These are phyloP conservation scores for Hydriomena furcata DNA, from an alignment of 2,888 invertebrate genomes.

Conservation along the genomic window DNA sequence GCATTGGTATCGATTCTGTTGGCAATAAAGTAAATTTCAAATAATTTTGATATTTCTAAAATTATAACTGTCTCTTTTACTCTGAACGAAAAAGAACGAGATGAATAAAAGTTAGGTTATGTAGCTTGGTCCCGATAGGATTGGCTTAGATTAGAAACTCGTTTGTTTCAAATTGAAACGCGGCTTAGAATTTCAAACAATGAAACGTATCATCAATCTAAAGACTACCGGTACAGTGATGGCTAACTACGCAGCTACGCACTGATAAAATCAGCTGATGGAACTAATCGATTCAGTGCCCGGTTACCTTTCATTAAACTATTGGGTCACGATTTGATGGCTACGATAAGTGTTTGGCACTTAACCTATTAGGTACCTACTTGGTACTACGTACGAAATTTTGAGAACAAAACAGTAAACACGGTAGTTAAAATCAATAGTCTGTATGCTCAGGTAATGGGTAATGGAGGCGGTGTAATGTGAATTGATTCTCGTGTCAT, in stretches of 20 bases:
- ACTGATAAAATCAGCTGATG: constrained; percentile 68
- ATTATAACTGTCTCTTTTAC: too few relatives aligned
- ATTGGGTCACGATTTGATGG: constrained; percentile 65
- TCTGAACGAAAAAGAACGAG: too few relatives aligned
- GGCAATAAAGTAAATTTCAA: too few relatives aligned
- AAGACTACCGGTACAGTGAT: constrained; percentile 74
- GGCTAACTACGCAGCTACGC: constrained; percentile 57
- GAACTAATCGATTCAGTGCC: constrained; percentile 71
- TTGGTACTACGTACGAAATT: constrained; percentile 42
- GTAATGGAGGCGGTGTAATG: constrained; percentile 9
- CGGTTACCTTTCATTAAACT: constrained; percentile 70
- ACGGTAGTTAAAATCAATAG: constrained; percentile 12
- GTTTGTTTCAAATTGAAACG: constrained; percentile 7
- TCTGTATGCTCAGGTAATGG: constrained; percentile 7
- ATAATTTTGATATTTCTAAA: too few relatives aligned
- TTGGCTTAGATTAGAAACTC: not conserved
- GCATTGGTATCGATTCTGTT: too few relatives aligned
- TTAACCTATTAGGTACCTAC: constrained; percentile 51
- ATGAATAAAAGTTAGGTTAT: too few relatives aligned
- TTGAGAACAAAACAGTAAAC: constrained; percentile 29
- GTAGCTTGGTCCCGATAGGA: too few relatives aligned
- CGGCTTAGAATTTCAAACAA: constrained; percentile 63
- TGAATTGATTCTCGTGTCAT: constrained; percentile 15
- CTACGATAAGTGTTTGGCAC: constrained; percentile 54
- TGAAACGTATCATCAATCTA: constrained; percentile 73